phyloP scores from a whole-genome alignment of 37 sponge, comb jelly and placozoan genomes.

The Ephydatia muelleri region DNA sequence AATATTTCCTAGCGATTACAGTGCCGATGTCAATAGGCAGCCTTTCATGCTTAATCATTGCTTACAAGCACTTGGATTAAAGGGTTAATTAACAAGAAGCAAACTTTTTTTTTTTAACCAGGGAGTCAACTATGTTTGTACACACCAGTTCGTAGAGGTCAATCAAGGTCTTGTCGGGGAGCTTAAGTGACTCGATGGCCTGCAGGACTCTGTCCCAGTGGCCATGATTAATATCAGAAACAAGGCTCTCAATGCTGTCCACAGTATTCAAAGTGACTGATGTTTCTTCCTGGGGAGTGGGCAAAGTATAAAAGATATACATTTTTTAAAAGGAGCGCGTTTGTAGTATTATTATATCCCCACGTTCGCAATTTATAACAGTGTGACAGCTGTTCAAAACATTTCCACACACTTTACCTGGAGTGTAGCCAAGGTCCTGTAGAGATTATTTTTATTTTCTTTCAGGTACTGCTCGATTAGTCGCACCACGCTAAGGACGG shows the following conservation, averaged over 20 bases:
- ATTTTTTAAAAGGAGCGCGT: not conserved
- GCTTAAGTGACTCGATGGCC: conserved; percentile 92
- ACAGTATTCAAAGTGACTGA: conserved; percentile 93
- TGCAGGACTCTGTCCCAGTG: conserved; percentile 98
- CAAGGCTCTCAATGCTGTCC: conserved; percentile 96
- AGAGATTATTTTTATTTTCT: conserved; percentile 96
- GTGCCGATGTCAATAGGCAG: no score
- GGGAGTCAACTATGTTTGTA: no score
- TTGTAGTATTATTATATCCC: not conserved
- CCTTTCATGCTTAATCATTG: no score
- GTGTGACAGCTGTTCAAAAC: not conserved
- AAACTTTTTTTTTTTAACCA: no score
- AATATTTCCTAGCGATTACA: no score
- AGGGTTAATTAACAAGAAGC: no score
- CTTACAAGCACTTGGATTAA: no score
- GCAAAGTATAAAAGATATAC: no score
- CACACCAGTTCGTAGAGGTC: conserved; percentile 90
- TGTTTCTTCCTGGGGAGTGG: conserved; percentile 79
- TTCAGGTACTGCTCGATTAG: conserved; percentile 93
- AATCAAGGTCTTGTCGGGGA: conserved; percentile 94
- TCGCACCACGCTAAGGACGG: conserved; percentile 72
- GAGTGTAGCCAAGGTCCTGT: conserved; percentile 81
- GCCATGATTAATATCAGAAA: conserved; percentile 94
- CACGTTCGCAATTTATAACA: no score
- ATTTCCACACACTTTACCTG: conserved; percentile 43